Conservation (phyloP, 2,797 vertebrate species). For the Amazona finschi region DNA sequence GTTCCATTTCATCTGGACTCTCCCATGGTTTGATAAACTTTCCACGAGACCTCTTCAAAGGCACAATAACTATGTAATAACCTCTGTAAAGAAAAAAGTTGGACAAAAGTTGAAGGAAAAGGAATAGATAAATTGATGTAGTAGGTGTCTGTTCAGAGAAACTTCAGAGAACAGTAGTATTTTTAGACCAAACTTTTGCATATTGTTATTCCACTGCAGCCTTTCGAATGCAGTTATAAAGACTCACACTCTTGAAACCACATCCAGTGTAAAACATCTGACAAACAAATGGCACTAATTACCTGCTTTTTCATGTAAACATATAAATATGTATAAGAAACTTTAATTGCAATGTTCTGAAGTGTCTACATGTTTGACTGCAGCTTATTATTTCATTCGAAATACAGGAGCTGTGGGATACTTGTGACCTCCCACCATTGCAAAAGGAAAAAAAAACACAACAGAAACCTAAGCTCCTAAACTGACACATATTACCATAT, state of each 20-base stretch:
- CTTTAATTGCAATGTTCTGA: constrained; percentile 17
- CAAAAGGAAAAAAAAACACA: not conserved
- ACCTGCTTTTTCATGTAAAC: constrained; percentile 38
- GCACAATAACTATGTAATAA: constrained; percentile 97
- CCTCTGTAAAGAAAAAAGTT: constrained; percentile 79
- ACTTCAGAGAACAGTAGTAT: not conserved
- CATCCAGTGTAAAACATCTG: not conserved
- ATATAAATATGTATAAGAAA: constrained; percentile 51
- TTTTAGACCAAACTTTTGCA: not conserved
- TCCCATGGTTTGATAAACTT: constrained; percentile 97
- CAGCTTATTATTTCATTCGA: not conserved
- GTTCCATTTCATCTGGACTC: constrained; percentile 97
- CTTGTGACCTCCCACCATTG: not conserved
- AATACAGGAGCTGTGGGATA: not conserved
- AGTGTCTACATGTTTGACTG: not conserved
- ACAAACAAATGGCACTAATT: constrained; percentile 31
- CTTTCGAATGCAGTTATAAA: not conserved
- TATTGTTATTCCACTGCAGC: not conserved
- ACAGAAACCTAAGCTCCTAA: not conserved
- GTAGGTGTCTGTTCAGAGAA: not conserved
- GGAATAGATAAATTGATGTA: not conserved
- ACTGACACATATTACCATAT: not conserved
- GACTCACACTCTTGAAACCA: not conserved
- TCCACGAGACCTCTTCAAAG: constrained; percentile 96
- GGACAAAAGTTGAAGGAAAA: constrained; percentile 13